Evolutionary conservation across 2,888 invertebrate species (phyloP).

Genomic region (Drosophila acutilabella): DNA sequence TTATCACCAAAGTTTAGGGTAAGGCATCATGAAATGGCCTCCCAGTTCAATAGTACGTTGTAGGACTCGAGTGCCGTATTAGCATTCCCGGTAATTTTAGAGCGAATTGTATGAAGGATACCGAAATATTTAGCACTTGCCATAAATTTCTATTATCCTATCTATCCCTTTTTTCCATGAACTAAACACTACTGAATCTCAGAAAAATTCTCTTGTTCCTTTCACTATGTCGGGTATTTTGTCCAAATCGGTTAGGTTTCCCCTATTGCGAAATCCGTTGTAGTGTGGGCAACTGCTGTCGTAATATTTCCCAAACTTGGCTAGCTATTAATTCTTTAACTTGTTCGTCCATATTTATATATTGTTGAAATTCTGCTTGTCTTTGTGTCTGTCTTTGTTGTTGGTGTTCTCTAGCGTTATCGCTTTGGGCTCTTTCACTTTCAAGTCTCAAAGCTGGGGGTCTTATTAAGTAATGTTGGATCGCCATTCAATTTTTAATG

Average conservation of each 20-base stretch:
- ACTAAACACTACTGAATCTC: background rate
- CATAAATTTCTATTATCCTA: background rate
- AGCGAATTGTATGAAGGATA: background rate
- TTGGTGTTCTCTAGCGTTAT: background rate
- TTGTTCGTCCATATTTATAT: background rate
- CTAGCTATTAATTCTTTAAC: no score
- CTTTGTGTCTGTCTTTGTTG: slow-evolving; percentile 1
- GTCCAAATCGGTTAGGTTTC: background rate
- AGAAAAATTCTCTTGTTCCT: background rate
- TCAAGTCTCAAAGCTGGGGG: no score
- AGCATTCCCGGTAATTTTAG: background rate
- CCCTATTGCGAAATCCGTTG: background rate
- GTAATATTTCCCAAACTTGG: no score
- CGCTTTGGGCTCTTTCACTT: no score
- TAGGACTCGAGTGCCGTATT: background rate
- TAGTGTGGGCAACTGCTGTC: background rate
- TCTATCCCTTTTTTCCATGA: background rate
- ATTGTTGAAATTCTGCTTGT: slow-evolving; percentile 1
- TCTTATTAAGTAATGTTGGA: no score
- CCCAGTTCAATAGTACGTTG: no score
- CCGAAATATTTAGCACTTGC: no score
- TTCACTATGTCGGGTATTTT: background rate
- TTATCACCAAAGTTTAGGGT: slow-evolving; percentile 2
- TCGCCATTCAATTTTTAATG: no score
- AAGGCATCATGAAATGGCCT: background rate